Evolutionary conservation across 2,797 vertebrate genomes (phyloP).

Genomic region (Gymnopithys bicolor): DNA sequence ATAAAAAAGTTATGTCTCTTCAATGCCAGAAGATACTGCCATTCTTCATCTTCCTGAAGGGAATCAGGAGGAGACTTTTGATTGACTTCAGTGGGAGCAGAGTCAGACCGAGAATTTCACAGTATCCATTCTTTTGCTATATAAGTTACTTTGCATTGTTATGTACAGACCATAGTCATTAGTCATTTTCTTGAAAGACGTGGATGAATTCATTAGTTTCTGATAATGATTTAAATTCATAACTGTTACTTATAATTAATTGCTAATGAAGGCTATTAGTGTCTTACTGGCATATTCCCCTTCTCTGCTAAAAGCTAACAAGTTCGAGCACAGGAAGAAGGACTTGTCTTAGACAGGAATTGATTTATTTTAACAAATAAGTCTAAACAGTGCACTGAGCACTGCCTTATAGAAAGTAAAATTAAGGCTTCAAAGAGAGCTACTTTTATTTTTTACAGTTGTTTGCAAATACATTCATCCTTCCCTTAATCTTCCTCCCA

Average conservation of each 20-base stretch:
- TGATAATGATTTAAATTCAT: constrained; percentile 54
- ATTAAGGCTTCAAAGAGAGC: neutral
- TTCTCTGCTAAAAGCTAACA: constrained; percentile 54
- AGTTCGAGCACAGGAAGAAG: constrained; percentile 25
- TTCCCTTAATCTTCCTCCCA: neutral
- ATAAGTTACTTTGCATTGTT: constrained; percentile 33
- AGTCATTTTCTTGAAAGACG: constrained; percentile 52
- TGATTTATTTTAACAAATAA: constrained; percentile 20
- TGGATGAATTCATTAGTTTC: constrained; percentile 54
- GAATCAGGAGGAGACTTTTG: neutral
- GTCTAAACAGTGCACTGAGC: neutral
- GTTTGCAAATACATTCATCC: neutral
- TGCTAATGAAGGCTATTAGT: constrained; percentile 58
- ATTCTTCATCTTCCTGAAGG: neutral
- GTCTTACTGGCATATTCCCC: constrained; percentile 31
- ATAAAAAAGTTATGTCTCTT: neutral
- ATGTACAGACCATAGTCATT: neutral
- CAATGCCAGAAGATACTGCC: neutral
- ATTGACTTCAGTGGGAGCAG: neutral
- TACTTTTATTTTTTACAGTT: neutral
- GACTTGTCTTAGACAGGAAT: neutral
- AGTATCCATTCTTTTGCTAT: neutral
- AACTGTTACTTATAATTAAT: constrained; percentile 64
- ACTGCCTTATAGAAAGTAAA: neutral
- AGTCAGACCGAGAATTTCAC: neutral